Evolutionary conservation across 1,140 invertebrate species (phyloP).

Genomic region (Platyscapa corneri): DNA sequence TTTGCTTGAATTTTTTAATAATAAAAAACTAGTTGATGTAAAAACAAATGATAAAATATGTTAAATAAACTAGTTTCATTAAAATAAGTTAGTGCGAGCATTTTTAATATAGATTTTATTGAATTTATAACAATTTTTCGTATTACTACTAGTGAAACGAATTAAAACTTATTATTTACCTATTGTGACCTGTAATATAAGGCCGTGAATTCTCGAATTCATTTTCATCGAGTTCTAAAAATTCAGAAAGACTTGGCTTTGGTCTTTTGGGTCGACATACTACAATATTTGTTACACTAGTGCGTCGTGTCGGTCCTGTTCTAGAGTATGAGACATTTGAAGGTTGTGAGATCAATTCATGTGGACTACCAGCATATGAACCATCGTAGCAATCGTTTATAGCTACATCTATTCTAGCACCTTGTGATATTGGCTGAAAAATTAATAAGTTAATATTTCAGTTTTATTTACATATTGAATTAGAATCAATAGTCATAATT

Average conservation of each 20-base stretch:
- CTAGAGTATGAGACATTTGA: conserved; percentile 80
- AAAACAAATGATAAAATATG: too few species aligned
- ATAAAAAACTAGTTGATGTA: too few species aligned
- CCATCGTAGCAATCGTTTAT: conserved; percentile 97
- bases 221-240: conserved; percentile 87
- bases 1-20: neutral
- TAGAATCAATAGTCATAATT: neutral
- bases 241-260: conserved; percentile 86
- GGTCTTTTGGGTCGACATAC: conserved; percentile 88
- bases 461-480: neutral
- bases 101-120: too few species aligned
- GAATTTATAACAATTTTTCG: too few species aligned
- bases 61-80: too few species aligned
- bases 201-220: conserved; percentile 87
- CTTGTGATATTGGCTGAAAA: conserved; percentile 84
- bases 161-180: conserved; percentile 73
- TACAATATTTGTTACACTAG: conserved; percentile 90
- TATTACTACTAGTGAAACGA: too few species aligned
- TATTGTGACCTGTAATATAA: conserved; percentile 92
- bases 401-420: conserved; percentile 93
- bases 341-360: conserved; percentile 87
- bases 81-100: too few species aligned
- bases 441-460: conserved; percentile 37
- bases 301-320: conserved; percentile 88
- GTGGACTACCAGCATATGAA: conserved; percentile 95